These are phyloP conservation scores for Cataglyphis rosenhaueri DNA, from an alignment of 2,888 invertebrate species.

Conservation along the genomic window DNA sequence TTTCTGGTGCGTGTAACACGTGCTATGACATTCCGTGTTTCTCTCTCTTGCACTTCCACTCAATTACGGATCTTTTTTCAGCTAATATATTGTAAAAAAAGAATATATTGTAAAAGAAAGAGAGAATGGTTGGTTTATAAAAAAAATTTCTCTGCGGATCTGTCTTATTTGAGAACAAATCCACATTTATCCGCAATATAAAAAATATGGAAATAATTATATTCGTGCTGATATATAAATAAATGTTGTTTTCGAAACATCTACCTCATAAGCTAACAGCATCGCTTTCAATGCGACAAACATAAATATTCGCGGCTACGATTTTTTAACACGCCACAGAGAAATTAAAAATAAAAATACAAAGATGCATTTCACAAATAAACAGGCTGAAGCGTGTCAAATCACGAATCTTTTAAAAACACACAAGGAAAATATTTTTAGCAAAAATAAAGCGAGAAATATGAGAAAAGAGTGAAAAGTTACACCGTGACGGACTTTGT, in stretches of 20 bases:
- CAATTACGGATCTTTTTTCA: not conserved
- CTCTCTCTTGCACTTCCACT: not conserved
- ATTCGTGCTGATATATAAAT: not conserved
- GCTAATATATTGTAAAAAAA: not conserved
- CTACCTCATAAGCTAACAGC: not conserved
- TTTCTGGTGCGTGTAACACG: not conserved
- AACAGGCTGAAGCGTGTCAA: slow-evolving; percentile 43
- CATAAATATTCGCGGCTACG: slow-evolving; percentile 1
- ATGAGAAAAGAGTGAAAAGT: slow-evolving; percentile 5
- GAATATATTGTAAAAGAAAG: not conserved
- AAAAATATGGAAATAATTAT: slow-evolving; percentile 4
- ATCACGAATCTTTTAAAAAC: slow-evolving; percentile 45
- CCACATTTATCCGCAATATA: not conserved
- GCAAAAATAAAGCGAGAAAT: slow-evolving; percentile 36
- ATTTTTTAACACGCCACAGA: slow-evolving; percentile 24
- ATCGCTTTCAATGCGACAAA: slow-evolving; percentile 2
- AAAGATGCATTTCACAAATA: slow-evolving; percentile 19
- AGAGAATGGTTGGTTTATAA: not conserved
- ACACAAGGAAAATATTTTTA: slow-evolving; percentile 45
- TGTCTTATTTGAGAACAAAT: not conserved
- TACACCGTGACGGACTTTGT: not conserved
- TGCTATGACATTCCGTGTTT: not conserved
- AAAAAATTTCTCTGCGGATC: not conserved
- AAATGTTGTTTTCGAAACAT: slow-evolving; percentile 1
- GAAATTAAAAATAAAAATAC: slow-evolving; percentile 36